Evolutionary conservation across 1,140 invertebrate genomes (phyloP).

Genomic region (Palaemon carinicauda): DNA sequence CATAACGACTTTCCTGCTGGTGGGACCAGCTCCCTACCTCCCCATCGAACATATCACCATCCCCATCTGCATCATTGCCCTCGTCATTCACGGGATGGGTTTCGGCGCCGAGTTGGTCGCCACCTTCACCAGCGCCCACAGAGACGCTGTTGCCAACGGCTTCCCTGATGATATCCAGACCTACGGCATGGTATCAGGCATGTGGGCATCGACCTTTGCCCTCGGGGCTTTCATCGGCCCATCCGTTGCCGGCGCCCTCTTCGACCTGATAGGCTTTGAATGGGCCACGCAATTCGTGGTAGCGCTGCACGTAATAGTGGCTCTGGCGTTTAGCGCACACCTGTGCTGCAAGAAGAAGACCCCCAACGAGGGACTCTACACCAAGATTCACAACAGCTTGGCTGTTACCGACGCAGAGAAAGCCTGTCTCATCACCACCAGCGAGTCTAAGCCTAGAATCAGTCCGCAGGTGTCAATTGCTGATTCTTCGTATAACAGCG

Average conservation of each 20-base stretch:
- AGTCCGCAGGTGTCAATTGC: not conserved
- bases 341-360: constrained; percentile 3
- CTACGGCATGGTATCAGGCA: constrained; percentile 82
- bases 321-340: constrained; percentile 6
- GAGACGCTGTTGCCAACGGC: constrained; percentile 74
- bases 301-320: constrained; percentile 51
- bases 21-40: constrained; percentile 55
- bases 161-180: constrained; percentile 83
- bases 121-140: constrained; percentile 81
- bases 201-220: constrained; percentile 87
- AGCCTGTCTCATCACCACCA: constrained; percentile 25
- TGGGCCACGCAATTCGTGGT: constrained; percentile 76
- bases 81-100: constrained; percentile 81
- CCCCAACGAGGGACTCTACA: constrained; percentile 27
- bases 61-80: constrained; percentile 70
- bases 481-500: constrained; percentile 40
- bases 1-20: constrained; percentile 37
- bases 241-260: constrained; percentile 78
- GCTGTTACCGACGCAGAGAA: constrained; percentile 27
- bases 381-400: constrained; percentile 44
- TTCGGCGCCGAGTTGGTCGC: constrained; percentile 81
- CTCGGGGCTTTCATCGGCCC: constrained; percentile 85
- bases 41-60: constrained; percentile 27
- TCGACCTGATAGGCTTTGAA: constrained; percentile 77
- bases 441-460: constrained; percentile 4